phyloP scores from a whole-genome alignment of 2,797 vertebrate species.

The Rhabdomys pumilio region DNA sequence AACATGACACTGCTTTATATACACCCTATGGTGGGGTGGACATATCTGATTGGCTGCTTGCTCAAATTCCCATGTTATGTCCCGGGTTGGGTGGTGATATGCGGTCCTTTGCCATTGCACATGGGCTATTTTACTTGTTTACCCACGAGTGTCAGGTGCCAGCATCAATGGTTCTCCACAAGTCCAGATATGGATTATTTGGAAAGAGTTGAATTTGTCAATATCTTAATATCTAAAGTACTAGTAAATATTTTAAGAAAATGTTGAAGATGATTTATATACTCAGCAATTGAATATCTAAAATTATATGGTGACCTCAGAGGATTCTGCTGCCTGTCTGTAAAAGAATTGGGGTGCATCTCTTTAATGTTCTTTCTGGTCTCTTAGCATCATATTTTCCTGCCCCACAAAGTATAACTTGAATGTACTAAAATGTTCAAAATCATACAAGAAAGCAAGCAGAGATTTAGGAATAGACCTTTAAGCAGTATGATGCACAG shows the following conservation, averaged over 20 bases:
- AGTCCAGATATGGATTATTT: neutral
- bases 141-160: too few relatives aligned
- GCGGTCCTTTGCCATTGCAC: too few relatives aligned
- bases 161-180: too few relatives aligned
- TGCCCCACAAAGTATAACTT: slow-evolving; percentile 21
- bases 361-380: neutral
- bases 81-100: too few relatives aligned
- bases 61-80: too few relatives aligned
- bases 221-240: neutral
- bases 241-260: neutral
- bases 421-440: slow-evolving; percentile 44
- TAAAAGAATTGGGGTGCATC: neutral
- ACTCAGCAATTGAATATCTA: neutral
- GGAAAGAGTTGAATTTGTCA: slow-evolving; percentile 33
- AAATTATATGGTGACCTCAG: slow-evolving; percentile 21
- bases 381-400: neutral
- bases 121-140: too few relatives aligned
- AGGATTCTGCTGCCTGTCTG: neutral
- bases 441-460: slow-evolving; percentile 56
- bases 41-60: too few relatives aligned
- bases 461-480: slow-evolving; percentile 4
- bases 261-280: slow-evolving; percentile 48
- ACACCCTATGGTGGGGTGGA: too few relatives aligned
- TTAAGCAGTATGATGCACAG: slow-evolving; percentile 13
- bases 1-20: too few relatives aligned